Base-by-base conservation (phyloP, 2,888 invertebrate species). In the Ashinkailepas kermadecensis region DNA sequence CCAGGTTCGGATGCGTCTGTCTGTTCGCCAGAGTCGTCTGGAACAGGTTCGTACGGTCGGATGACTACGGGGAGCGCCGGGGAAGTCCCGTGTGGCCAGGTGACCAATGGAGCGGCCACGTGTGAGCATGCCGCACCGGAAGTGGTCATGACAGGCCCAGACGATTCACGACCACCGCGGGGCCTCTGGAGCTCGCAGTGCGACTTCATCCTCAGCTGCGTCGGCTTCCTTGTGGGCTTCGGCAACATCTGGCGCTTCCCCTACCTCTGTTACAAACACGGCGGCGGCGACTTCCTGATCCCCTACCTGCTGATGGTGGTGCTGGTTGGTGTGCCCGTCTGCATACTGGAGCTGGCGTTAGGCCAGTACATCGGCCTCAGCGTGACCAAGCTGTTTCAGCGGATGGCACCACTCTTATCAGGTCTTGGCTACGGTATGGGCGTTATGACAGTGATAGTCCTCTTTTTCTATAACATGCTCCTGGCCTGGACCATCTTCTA, bases 281-380 rank as follows among this genome's bases (percentile, higher is more conserved):
- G 93, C 79, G 93, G 93, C 85, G 93, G 92, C 91, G 94, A 94
- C 85, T 91, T 96, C 83, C 90, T 97, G 85, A 93, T 97, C 90
- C 96, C 97, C 12, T 91, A 94, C 85, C 90, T 93, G 56, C 90
- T 93, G 56, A 87, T 95, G 86, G 90, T 96, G 87, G 92, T 95
- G 65, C 91, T 93, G 85, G 93, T 93, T 81, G 94, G 94, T 12
- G 88, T 94, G 81, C 94, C 94, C 57, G 89, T 94, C 12, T 93
- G 94, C 91, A 94, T 94, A 86, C 92, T 94, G 92, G 94, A 95
- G 87, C 88, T 94, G n/a, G 92, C 94, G 0, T 91, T 95, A 83
- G 95, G 95, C 0, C 95, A 95, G 87, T 95, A 93, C 86, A 93
- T 93, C 58, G 93, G 92, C 9, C 87, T 92, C 81, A 93, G 92